Evolutionary conservation across 2,888 invertebrate species (phyloP), one percentile per base, ranked within the genome.

Genomic region (Tridacna gigas): DNA sequence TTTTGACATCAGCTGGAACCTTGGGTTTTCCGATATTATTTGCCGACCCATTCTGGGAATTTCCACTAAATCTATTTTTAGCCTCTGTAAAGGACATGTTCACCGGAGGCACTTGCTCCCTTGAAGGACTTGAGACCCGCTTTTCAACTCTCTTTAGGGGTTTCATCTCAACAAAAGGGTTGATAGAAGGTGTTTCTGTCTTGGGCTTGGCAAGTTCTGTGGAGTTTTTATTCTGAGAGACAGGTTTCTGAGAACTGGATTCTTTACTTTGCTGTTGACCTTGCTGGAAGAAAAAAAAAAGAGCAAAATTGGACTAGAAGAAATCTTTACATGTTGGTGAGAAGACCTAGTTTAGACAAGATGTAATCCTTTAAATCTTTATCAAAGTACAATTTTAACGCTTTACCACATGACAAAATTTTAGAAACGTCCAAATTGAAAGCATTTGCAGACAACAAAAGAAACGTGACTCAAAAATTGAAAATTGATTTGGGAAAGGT

Each of bases 171-270:
- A 71, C 51, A 69, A 69, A 69, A 5, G 69, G 69, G 4, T 69
- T 69, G 0, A 69, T 47, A 18, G 69, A 28, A 20, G 69, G 11
- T n/a, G 28, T 28, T 15, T 69, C 47, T 28, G 22, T 48, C 28
- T 37, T 61, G 20, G 28, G 11, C 13, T 60, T 74, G 45, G 61
- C 3, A 15, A 37, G 22, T 18, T 66, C 77, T 60, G 75, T 67
- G 13, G 86, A 84, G 51, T 79, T 83, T 74, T 77, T 77, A 47
- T 75, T 77, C 51, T 84, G 80, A 20, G 83, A 75, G 15, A 26
- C 61, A 45, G 73, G 60, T 15, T 66, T 76, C 51, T 80, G 80
- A 25, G 77, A 51, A 13, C 56, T 77, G n/a, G 84, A 79, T 51
- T 51, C 71, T 26, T 74, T 74, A 22, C 61, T 74, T 37, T 74